These are phyloP conservation scores for Plebejus argus DNA, from an alignment of 2,888 invertebrate genomes.

Conservation along the genomic window DNA sequence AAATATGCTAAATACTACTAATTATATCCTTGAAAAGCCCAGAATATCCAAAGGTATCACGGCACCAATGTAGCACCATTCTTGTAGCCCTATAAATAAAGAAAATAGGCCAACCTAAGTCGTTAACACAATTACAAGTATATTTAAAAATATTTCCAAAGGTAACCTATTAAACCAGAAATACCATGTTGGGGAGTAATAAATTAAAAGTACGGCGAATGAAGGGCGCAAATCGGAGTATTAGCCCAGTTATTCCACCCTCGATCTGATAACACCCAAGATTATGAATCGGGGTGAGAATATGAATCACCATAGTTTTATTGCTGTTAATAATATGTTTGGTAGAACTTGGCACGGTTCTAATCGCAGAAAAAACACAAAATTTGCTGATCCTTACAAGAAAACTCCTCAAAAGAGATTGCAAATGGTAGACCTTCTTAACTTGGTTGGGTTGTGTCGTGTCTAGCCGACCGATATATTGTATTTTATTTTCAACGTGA, in stretches of 20 bases:
- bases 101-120: not conserved
- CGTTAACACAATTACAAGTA: not conserved
- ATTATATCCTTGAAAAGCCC: too few species aligned
- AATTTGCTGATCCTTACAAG: too few species aligned
- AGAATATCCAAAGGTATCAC: too few species aligned
- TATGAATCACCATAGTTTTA: constrained; percentile 14
- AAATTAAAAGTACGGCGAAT: constrained; percentile 23
- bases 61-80: too few species aligned
- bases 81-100: too few species aligned
- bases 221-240: constrained; percentile 27
- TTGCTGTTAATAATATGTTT: not conserved
- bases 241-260: constrained; percentile 72
- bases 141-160: not conserved
- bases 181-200: constrained; percentile 2
- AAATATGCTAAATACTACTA: too few species aligned
- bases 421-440: not conserved
- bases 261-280: constrained; percentile 64
- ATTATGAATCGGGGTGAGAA: not conserved
- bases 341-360: not conserved
- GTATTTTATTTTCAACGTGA: not conserved
- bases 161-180: constrained; percentile 14
- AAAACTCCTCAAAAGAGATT: too few species aligned
- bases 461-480: too few species aligned
- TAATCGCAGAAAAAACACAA: too few species aligned
- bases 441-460: not conserved